Percentiles rank a stretch among this genome's conserved stretches.
Evolutionary conservation across 2,797 vertebrate genomes (phyloP).

Genomic region (Spheniscus humboldti): DNA sequence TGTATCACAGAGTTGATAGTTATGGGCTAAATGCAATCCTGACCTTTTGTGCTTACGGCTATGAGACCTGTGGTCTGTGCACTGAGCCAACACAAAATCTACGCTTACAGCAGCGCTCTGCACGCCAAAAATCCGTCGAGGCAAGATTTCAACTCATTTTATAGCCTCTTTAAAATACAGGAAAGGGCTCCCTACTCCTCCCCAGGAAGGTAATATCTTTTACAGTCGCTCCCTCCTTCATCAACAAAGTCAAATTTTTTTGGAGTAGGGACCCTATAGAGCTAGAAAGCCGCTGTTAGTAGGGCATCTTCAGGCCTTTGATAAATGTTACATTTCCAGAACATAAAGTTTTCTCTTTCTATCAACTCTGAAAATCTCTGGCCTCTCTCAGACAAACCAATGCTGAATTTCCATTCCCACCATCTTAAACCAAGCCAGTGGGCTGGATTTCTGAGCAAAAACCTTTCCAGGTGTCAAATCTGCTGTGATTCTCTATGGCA

Average conservation of each 20-base stretch:
- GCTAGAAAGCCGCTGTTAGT: neutral
- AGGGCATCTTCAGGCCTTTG: neutral
- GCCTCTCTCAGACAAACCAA: neutral
- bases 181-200: neutral
- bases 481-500: neutral
- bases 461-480: neutral
- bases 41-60: slow-evolving; percentile 7
- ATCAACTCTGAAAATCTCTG: neutral
- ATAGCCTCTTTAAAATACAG: neutral
- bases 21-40: slow-evolving; percentile 29
- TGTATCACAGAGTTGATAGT: neutral
- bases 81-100: slow-evolving; percentile 38
- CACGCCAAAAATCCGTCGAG: neutral
- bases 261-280: neutral
- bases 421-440: neutral
- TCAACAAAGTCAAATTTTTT: neutral
- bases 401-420: neutral
- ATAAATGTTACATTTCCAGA: neutral
- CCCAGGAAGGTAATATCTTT: neutral
- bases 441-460: neutral
- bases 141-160: neutral
- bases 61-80: neutral
- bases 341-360: neutral
- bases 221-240: neutral
- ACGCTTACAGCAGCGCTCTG: neutral